Conservation (phyloP, 53 echinoderm and acorn worm species). For the Mesocentrotus franciscanus region DNA sequence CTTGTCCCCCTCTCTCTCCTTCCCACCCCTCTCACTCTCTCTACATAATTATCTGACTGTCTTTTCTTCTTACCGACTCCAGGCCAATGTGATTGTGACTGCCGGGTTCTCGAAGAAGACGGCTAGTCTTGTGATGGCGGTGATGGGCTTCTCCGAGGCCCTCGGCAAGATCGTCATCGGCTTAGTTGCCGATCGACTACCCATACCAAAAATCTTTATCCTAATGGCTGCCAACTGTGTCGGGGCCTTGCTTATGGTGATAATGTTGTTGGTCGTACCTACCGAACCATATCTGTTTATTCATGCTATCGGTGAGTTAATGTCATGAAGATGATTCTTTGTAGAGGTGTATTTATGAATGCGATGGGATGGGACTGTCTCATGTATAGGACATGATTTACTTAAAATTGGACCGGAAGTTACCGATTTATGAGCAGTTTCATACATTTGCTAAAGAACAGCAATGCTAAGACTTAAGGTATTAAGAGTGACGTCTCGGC, state of each 20-base stretch:
- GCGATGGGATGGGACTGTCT: too few relatives aligned
- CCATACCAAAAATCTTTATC: conserved; percentile 52
- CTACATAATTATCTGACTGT: background rate
- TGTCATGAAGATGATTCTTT: background rate
- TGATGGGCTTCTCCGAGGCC: conserved; percentile 29
- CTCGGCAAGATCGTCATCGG: conserved; percentile 48
- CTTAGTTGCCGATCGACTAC: background rate
- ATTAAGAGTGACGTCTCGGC: too few relatives aligned
- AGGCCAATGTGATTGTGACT: conserved; percentile 31
- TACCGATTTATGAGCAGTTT: too few relatives aligned
- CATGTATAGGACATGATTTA: too few relatives aligned
- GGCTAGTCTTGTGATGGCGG: conserved; percentile 12
- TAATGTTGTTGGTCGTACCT: background rate
- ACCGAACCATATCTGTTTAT: background rate
- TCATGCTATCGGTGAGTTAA: conserved; percentile 7
- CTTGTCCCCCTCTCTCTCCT: background rate
- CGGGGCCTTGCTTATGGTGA: background rate
- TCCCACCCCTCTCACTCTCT: background rate
- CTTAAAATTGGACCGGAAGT: too few relatives aligned
- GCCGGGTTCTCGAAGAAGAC: conserved; percentile 37
- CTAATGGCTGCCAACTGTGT: conserved; percentile 43
- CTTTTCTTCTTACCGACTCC: background rate
- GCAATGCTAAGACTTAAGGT: too few relatives aligned
- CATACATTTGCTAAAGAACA: too few relatives aligned
- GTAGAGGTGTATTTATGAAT: too few relatives aligned